A percentile compares a stretch with the other conserved stretches of the same genome.
phyloP scores from a whole-genome alignment of 2,113 vertebrate genomes.

The Malurus melanocephalus region DNA sequence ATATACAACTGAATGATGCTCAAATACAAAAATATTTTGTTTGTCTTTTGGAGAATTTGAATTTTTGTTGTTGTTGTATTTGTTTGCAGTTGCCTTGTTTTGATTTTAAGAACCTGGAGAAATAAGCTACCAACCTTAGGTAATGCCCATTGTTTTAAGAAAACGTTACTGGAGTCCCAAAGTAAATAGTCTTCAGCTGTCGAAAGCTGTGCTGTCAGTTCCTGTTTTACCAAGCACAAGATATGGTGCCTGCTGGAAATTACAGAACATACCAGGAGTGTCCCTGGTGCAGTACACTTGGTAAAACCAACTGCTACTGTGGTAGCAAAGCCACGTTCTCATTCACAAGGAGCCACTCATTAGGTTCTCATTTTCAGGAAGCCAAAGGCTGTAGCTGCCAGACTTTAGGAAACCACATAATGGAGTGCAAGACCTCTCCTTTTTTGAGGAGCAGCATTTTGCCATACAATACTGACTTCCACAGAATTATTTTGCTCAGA shows the following conservation, averaged over 20 bases:
- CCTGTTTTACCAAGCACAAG: background rate
- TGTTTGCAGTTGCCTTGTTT: background rate
- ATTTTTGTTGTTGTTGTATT: background rate
- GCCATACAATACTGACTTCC: background rate
- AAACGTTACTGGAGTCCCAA: background rate
- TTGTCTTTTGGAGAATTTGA: background rate
- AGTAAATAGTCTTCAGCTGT: background rate
- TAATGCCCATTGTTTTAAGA: background rate
- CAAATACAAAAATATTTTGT: background rate
- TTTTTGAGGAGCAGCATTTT: background rate
- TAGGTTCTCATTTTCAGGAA: background rate
- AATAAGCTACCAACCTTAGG: background rate
- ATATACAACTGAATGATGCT: background rate
- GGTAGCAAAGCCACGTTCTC: background rate
- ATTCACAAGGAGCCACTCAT: background rate
- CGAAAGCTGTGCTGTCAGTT: background rate
- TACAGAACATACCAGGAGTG: background rate
- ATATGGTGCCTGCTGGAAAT: background rate
- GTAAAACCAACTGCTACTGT: background rate
- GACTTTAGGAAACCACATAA: fast-evolving
- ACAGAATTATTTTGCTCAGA: background rate
- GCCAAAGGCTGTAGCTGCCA: background rate
- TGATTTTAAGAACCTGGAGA: background rate
- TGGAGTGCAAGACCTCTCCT: background rate
- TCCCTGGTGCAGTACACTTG: background rate